Evolutionary conservation across 53 echinoderm and acorn worm species (phyloP).

Genomic region (Luidia sarsii): DNA sequence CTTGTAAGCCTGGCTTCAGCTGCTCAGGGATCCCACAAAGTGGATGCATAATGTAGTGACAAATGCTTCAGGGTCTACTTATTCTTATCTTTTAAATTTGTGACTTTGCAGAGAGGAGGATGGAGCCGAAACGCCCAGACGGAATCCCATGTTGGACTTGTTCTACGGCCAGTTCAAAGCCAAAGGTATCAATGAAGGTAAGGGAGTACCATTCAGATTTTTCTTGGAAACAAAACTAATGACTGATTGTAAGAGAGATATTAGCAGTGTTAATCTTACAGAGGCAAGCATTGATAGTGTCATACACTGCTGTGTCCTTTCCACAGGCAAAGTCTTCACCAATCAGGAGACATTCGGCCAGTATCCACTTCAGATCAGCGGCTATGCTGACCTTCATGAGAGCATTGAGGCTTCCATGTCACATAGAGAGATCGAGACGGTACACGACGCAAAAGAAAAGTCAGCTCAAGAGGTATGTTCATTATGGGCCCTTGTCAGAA

Average conservation of each 20-base stretch:
- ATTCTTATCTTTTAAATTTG: too few species aligned
- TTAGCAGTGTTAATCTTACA: too few species aligned
- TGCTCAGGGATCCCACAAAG: too few species aligned
- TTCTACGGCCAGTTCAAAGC: conserved; percentile 99
- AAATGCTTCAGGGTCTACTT: too few species aligned
- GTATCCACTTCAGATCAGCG: conserved; percentile 91
- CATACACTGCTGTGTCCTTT: too few species aligned
- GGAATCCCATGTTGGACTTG: conserved; percentile 94
- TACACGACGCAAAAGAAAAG: conserved; percentile 69
- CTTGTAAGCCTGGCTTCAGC: too few species aligned
- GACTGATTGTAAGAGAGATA: too few species aligned
- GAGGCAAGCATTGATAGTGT: too few species aligned
- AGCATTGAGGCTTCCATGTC: conserved; percentile 95
- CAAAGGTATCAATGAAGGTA: conserved; percentile 96
- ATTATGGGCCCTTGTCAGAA: not conserved
- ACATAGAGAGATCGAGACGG: conserved; percentile 91
- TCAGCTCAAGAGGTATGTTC: conserved; percentile 93
- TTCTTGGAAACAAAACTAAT: not conserved
- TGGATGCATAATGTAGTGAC: too few species aligned
- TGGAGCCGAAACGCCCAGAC: conserved; percentile 28
- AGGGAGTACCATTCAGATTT: not conserved
- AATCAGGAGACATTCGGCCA: conserved; percentile 98
- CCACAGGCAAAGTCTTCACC: conserved; percentile 85
- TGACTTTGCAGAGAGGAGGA: conserved; percentile 62
- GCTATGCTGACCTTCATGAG: conserved; percentile 85